Percentiles rank a stretch among this genome's conserved stretches.
phyloP scores from a whole-genome alignment of 53 echinoderm and acorn worm genomes.

The Glandiceps talaboti region DNA sequence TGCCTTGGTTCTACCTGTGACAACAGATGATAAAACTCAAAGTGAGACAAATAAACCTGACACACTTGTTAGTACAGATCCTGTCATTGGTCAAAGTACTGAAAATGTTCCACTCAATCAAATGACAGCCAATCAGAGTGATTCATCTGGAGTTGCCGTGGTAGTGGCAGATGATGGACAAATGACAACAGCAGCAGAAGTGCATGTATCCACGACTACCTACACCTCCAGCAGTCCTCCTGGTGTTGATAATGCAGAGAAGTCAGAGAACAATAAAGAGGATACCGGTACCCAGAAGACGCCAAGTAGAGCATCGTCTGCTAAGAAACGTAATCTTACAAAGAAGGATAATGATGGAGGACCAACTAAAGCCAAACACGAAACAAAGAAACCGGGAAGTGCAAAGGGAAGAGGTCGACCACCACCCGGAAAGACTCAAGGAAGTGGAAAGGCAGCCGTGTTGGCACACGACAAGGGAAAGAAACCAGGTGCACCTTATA shows the following conservation, averaged over 20 bases:
- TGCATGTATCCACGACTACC: too few species aligned
- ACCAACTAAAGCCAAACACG: not conserved
- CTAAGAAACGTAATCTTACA: not conserved
- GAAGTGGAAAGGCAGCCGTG: not conserved
- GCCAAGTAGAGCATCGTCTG: not conserved
- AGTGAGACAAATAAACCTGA: not conserved
- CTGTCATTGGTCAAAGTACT: too few species aligned
- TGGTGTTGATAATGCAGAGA: not conserved
- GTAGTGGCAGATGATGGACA: too few species aligned
- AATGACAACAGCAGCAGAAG: too few species aligned
- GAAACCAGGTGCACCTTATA: not conserved
- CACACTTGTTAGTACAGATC: too few species aligned
- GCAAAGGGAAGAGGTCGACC: not conserved
- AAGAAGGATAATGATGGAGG: not conserved
- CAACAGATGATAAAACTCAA: not conserved
- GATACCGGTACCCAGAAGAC: not conserved
- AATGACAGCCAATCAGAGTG: too few species aligned
- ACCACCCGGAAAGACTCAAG: not conserved
- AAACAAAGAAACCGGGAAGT: constrained; percentile 5
- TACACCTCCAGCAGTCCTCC: too few species aligned
- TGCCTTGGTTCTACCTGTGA: not conserved
- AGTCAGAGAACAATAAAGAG: constrained; percentile 3
- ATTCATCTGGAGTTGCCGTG: too few species aligned
- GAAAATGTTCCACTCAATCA: too few species aligned
- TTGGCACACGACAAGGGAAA: not conserved